Conservation (phyloP, 1,140 invertebrate genomes). For the Drosophila seguyi region DNA sequence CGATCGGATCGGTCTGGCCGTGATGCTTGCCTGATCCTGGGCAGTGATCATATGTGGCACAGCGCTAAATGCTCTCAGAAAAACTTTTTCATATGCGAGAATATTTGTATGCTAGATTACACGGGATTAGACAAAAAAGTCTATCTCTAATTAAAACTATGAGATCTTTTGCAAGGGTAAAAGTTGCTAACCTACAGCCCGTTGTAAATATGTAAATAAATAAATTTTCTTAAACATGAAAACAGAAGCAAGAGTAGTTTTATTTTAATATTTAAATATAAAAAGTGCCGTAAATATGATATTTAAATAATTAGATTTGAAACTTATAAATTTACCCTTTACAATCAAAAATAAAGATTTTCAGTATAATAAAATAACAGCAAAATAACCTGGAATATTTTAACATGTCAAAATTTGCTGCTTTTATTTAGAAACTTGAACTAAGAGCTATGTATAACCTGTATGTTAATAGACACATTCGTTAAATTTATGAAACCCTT, state of each 20-base stretch:
- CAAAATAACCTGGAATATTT: too few species aligned
- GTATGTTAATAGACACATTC: too few species aligned
- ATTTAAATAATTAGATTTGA: neutral
- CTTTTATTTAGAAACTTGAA: too few species aligned
- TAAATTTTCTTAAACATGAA: neutral
- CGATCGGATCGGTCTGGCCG: neutral
- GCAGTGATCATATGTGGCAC: conserved; percentile 41
- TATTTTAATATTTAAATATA: neutral
- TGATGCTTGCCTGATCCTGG: conserved; percentile 44
- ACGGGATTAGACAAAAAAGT: conserved; percentile 20
- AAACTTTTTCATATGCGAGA: conserved; percentile 58
- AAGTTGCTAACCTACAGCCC: neutral
- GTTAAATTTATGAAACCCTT: too few species aligned
- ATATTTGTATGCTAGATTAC: conserved; percentile 18
- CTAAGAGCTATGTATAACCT: too few species aligned
- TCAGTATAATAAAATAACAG: too few species aligned
- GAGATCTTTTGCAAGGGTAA: neutral
- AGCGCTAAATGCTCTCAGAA: conserved; percentile 39
- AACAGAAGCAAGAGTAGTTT: neutral
- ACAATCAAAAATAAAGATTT: neutral
- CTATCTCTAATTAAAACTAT: conserved; percentile 1
- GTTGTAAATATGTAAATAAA: neutral
- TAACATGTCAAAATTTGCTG: too few species aligned
- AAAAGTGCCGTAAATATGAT: neutral
- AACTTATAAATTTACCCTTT: neutral